Conservation (phyloP, 2,888 invertebrate species). For the Apamea crenata region DNA sequence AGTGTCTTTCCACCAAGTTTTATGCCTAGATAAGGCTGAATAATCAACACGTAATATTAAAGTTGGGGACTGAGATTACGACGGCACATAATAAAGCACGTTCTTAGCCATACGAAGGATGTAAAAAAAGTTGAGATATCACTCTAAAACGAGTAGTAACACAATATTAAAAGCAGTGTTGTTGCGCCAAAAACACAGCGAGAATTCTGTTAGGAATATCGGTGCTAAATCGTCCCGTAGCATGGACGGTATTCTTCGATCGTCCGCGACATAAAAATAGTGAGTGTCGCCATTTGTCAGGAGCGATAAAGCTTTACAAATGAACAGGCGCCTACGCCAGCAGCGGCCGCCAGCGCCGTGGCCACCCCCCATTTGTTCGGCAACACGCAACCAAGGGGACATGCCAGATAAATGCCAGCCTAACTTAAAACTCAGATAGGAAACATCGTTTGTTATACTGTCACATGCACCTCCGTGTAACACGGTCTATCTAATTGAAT, state of each 20-base stretch:
- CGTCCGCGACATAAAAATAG: conserved; percentile 84
- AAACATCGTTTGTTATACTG: conserved; percentile 75
- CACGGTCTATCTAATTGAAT: conserved; percentile 66
- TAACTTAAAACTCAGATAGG: conserved; percentile 78
- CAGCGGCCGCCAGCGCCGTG: conserved; percentile 76
- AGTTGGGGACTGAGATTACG: conserved; percentile 67
- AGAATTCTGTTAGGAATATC: conserved; percentile 47
- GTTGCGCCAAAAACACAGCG: conserved; percentile 36
- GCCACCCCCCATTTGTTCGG: conserved; percentile 82
- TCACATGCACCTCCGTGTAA: conserved; percentile 70
- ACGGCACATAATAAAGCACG: conserved; percentile 60
- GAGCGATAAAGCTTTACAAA: conserved; percentile 87
- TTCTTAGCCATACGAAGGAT: conserved; percentile 25
- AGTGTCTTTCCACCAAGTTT: conserved; percentile 87
- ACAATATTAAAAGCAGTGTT: conserved; percentile 21
- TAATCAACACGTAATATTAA: conserved; percentile 84
- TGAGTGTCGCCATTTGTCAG: conserved; percentile 85
- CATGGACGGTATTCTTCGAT: conserved; percentile 76
- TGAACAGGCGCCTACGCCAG: conserved; percentile 84
- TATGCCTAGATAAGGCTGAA: conserved; percentile 85
- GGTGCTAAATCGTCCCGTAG: conserved; percentile 55
- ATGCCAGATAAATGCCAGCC: conserved; percentile 80
- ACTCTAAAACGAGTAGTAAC: conserved; percentile 20
- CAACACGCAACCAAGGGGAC: conserved; percentile 83
- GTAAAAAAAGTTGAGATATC: conserved; percentile 34